Evolutionary conservation across 2,797 vertebrate genomes (phyloP).

Genomic region (Prunella strophiata): DNA sequence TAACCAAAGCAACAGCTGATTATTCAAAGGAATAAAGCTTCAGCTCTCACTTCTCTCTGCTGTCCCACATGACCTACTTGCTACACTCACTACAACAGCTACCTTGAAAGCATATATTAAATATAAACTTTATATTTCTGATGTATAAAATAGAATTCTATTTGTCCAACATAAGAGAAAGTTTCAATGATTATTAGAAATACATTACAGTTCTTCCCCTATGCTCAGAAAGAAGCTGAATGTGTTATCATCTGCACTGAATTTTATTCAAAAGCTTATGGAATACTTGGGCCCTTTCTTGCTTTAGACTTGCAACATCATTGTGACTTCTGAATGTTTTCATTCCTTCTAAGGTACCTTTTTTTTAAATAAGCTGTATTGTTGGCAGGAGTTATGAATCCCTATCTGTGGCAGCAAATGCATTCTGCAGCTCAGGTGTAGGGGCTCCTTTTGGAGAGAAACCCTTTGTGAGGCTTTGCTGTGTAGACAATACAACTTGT

Average conservation of each 20-base stretch:
- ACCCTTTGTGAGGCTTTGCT: not conserved
- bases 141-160: not conserved
- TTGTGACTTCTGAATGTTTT: not conserved
- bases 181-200: not conserved
- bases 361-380: not conserved
- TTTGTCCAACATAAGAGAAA: not conserved
- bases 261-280: not conserved
- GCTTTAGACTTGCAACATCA: not conserved
- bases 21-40: not conserved
- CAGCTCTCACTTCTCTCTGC: not conserved
- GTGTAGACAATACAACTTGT: not conserved
- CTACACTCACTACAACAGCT: not conserved
- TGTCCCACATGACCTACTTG: not conserved
- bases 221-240: not conserved
- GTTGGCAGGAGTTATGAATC: not conserved
- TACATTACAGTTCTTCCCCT: not conserved
- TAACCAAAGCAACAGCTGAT: not conserved
- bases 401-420: not conserved
- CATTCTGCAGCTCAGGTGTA: not conserved
- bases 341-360: not conserved
- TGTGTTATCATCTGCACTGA: not conserved
- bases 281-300: not conserved
- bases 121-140: not conserved
- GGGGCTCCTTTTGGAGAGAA: not conserved
- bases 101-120: not conserved